These are phyloP conservation scores for Turritopsis dohrnii DNA, from an alignment of 30 jellyfish, hydroid and myxozoan genomes.

Conservation along the genomic window DNA sequence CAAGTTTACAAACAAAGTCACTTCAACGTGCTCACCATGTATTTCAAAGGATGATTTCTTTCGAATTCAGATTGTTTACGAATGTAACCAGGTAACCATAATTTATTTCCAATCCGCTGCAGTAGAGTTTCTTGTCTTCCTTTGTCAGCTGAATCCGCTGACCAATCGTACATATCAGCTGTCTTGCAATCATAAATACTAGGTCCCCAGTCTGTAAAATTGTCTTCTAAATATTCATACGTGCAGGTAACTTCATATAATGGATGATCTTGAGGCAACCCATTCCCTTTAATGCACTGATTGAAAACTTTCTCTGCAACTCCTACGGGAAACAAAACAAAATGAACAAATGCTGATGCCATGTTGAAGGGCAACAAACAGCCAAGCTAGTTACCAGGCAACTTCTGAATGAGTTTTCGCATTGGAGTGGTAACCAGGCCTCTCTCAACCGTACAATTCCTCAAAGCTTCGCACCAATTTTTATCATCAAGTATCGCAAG, in stretches of 20 bases:
- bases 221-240: slow-evolving; percentile 95
- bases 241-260: slow-evolving; percentile 75
- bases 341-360: neutral
- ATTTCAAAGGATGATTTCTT: slow-evolving; percentile 80
- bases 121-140: slow-evolving; percentile 4
- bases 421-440: slow-evolving; percentile 54
- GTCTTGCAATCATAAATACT: slow-evolving; percentile 25
- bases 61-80: slow-evolving; percentile 71
- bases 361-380: neutral
- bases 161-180: slow-evolving; percentile 7
- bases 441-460: slow-evolving; percentile 46
- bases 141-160: slow-evolving; percentile 20
- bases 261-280: slow-evolving; percentile 93
- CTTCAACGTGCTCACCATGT: slow-evolving; percentile 60
- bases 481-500: slow-evolving; percentile 39
- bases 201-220: slow-evolving; percentile 91
- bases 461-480: slow-evolving; percentile 54
- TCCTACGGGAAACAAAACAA: slow-evolving; percentile 37
- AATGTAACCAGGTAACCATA: slow-evolving; percentile 67
- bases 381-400: slow-evolving; percentile 39
- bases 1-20: too few species aligned
- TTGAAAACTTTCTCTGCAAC: slow-evolving; percentile 95
- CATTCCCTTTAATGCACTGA: slow-evolving; percentile 83
- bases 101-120: slow-evolving; percentile 29
- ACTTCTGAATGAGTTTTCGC: slow-evolving; percentile 60